Base-by-base conservation (phyloP, 2,797 vertebrate genomes). In the Leptoclinus maculatus region DNA sequence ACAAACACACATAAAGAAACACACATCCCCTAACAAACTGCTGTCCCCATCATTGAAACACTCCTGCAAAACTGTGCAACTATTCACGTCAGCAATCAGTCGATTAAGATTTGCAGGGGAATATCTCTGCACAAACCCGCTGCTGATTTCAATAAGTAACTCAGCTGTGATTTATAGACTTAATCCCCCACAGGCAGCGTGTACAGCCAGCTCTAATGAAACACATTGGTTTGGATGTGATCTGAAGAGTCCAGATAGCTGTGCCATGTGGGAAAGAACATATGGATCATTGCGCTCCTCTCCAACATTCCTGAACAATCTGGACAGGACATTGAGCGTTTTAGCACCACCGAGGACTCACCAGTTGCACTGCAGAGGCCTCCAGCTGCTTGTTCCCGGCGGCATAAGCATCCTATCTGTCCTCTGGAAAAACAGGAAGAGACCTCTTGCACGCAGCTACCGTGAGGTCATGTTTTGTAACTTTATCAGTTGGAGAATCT, bases 281-380 rank as follows among this genome's bases (percentile, higher is more conserved):
- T 88, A 93, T 89, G 92, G 90, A 93, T 93, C 84, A 76, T 39
- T 49, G 49, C 83, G 86, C 82, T 90, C 78, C 78, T 86, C 76
- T 87, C 88, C 82, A 87, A 85, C 93, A 93, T 93, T 93, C 92
- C 92, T 91, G 82, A 93, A 87, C 92, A 93, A 91, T 93, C 91
- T 94, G 92, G 93, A 92, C 87, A 86, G 90, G 91, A 91, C 89
- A 89, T 88, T 89, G 89, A 92, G 84, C 51, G 21, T 92, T 92
- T 93, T 90, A 92, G 93, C 87, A 80, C 89, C 86, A 66, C 74
- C 74, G 38, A 84, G 66, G 87, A 83, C 71, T 79, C 72, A 27
- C 72, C 74, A 77, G 84, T 83, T 79, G 57, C 78, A 67, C 79
- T 64, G 68, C 29, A 2, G 78, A 86, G 57, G 76, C 77, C 12